These are phyloP conservation scores for Cnemophilus loriae DNA, from an alignment of 2,113 vertebrate genomes.

Conservation along the genomic window DNA sequence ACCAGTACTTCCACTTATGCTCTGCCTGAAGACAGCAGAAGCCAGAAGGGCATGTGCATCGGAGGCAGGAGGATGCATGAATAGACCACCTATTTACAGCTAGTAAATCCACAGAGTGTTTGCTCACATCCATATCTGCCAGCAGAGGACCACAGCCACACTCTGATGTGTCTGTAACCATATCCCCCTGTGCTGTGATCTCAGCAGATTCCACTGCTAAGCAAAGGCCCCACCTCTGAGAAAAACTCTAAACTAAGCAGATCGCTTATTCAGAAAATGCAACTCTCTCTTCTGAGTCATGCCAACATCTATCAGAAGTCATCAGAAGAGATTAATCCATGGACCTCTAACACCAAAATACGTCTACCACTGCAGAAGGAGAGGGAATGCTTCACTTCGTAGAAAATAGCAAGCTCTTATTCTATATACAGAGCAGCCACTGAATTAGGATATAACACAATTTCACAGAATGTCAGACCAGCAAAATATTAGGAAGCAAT, in stretches of 20 bases:
- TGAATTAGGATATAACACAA: slow-evolving; percentile 25
- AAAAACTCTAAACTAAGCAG: background rate
- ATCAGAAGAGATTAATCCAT: slow-evolving; percentile 7
- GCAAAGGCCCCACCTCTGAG: background rate
- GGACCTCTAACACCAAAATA: background rate
- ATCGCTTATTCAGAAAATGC: background rate
- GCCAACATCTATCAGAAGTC: background rate
- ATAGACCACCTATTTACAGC: background rate
- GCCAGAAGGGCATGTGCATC: fast-evolving
- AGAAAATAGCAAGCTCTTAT: background rate
- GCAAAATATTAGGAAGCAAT: slow-evolving; percentile 23
- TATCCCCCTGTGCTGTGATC: background rate
- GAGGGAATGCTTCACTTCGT: background rate
- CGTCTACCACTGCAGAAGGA: background rate
- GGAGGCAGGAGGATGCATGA: background rate
- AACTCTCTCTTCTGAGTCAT: background rate
- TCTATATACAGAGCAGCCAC: slow-evolving; percentile 8
- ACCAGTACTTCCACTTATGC: background rate
- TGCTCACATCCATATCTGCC: background rate
- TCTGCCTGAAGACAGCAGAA: background rate
- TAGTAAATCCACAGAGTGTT: background rate
- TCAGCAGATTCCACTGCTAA: background rate
- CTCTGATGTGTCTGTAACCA: background rate
- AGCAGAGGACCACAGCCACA: background rate
- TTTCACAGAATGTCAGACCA: slow-evolving; percentile 27